These are phyloP conservation scores for Leptinotarsa juncta DNA, from an alignment of 2,888 invertebrate genomes.

Conservation along the genomic window DNA sequence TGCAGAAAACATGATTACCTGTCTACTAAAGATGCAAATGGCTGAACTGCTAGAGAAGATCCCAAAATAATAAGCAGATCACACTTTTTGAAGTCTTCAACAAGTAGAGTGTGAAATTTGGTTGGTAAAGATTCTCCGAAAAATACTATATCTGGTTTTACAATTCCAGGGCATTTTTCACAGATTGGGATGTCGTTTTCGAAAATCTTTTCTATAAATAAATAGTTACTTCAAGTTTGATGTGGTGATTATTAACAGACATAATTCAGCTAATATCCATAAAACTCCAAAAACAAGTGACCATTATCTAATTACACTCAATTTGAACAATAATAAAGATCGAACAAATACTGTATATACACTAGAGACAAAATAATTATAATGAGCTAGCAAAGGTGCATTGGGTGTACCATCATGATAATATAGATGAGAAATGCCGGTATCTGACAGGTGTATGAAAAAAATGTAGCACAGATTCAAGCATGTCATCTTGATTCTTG, in stretches of 20 bases:
- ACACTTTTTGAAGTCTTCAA: slow-evolving; percentile 84
- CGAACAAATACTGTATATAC: too few relatives aligned
- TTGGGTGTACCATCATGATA: slow-evolving; percentile 6
- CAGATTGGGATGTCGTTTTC: slow-evolving; percentile 83
- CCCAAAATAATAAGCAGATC: slow-evolving; percentile 96
- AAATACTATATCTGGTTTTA: slow-evolving; percentile 96
- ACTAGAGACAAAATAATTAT: neutral
- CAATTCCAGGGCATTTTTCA: slow-evolving; percentile 75
- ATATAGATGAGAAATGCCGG: neutral
- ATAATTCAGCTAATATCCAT: neutral
- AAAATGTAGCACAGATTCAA: neutral
- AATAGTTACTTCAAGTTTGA: neutral
- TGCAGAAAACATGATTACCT: slow-evolving; percentile 67
- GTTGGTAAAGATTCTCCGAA: slow-evolving; percentile 92
- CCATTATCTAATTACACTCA: neutral
- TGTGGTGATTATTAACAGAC: neutral
- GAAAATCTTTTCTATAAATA: slow-evolving; percentile 76
- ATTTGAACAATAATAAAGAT: neutral
- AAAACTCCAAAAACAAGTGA: slow-evolving; percentile 5
- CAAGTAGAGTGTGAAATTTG: slow-evolving; percentile 77
- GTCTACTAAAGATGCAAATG: slow-evolving; percentile 90
- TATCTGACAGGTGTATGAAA: neutral
- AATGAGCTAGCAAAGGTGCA: neutral
- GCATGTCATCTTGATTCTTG: too few relatives aligned
- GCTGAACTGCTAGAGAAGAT: slow-evolving; percentile 93